phyloP scores from a whole-genome alignment of 2,888 invertebrate species.

The Cremastinae sp. region DNA sequence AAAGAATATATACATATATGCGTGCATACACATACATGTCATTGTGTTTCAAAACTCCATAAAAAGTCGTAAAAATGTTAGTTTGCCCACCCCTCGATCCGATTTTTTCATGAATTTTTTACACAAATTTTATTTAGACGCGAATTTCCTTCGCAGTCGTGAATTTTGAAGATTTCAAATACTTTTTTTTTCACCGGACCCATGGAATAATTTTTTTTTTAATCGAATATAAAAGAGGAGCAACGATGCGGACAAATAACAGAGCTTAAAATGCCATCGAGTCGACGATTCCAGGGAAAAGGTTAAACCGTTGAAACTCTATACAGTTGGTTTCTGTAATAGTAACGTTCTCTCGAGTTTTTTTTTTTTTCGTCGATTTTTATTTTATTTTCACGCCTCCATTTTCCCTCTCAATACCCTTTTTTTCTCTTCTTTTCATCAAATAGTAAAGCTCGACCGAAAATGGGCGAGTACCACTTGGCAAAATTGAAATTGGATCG shows the following conservation, averaged over 20 bases:
- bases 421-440: conserved; percentile 42
- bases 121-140: no score
- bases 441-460: conserved; percentile 53
- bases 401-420: conserved; percentile 11
- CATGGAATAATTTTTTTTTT: conserved; percentile 32
- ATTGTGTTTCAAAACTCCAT: no score
- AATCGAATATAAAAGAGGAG: no score
- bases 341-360: conserved; percentile 11
- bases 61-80: no score
- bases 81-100: neutral
- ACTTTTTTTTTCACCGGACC: conserved; percentile 9
- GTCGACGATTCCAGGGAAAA: conserved; percentile 18
- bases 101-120: no score
- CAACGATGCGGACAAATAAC: conserved; percentile 1
- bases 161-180: no score
- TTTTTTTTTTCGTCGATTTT: conserved; percentile 8
- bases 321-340: conserved; percentile 3
- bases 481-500: conserved; percentile 63
- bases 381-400: conserved; percentile 34
- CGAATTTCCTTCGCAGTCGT: no score
- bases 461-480: conserved; percentile 63
- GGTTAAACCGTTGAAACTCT: conserved; percentile 31
- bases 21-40: no score
- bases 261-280: conserved; percentile 3
- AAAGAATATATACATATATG: conserved; percentile 16